Evolutionary conservation across 2,797 vertebrate genomes (phyloP).

Genomic region (Pseudochromis fuscus): DNA sequence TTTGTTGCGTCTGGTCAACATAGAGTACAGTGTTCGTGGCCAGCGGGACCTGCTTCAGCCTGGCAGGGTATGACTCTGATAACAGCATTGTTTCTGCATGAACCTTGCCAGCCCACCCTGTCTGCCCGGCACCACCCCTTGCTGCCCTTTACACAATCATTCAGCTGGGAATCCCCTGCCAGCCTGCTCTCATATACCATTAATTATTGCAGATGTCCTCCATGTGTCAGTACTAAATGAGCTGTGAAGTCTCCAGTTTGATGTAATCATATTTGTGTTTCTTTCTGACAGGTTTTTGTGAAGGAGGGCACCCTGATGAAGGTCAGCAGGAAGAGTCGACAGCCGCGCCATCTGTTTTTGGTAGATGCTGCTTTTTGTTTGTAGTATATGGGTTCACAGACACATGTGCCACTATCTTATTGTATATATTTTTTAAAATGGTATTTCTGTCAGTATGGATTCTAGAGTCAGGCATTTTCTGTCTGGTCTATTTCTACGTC

Average conservation of each 20-base stretch:
- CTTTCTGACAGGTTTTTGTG: constrained; percentile 89
- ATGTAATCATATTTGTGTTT: neutral
- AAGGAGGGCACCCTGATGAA: constrained; percentile 90
- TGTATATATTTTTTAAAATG: neutral
- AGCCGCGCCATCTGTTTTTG: constrained; percentile 97
- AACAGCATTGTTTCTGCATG: constrained; percentile 78
- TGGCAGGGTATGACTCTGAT: constrained; percentile 90
- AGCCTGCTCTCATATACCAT: constrained; percentile 38
- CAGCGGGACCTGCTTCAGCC: constrained; percentile 91
- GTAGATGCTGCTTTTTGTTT: constrained; percentile 81
- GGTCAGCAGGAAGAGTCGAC: constrained; percentile 90
- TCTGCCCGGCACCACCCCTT: constrained; percentile 60
- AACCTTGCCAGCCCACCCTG: constrained; percentile 56
- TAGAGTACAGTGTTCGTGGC: constrained; percentile 93
- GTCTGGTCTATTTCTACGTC: constrained; percentile 59
- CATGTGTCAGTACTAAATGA: constrained; percentile 30
- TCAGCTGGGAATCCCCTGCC: constrained; percentile 70
- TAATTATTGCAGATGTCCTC: constrained; percentile 33
- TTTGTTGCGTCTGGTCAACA: constrained; percentile 94
- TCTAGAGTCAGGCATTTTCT: constrained; percentile 50
- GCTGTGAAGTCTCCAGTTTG: constrained; percentile 4
- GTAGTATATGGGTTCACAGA: neutral
- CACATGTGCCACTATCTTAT: neutral
- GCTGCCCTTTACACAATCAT: constrained; percentile 66
- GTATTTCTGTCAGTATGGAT: constrained; percentile 16